phyloP scores from a whole-genome alignment of 2,113 vertebrate genomes.

The Neodon shergylaensis region DNA sequence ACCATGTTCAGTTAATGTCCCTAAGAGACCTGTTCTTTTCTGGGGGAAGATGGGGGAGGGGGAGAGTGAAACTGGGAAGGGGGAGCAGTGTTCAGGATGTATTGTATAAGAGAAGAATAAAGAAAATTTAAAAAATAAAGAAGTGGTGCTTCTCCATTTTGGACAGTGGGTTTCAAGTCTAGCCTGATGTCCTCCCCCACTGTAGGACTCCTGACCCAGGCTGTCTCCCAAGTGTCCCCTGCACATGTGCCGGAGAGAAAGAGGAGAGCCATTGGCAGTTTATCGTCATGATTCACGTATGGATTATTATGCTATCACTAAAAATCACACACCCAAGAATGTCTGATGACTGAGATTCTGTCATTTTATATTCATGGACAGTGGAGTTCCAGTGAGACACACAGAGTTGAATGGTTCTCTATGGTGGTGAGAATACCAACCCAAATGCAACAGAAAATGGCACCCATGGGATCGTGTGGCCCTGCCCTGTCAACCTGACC shows the following conservation, averaged over 20 bases:
- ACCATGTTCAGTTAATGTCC: not conserved
- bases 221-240: not conserved
- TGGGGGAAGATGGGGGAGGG: not conserved
- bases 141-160: not conserved
- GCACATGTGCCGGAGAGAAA: not conserved
- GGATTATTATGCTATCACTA: not conserved
- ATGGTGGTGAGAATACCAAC: not conserved
- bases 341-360: no score
- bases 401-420: not conserved
- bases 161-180: not conserved
- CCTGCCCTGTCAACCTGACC: not conserved
- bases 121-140: not conserved
- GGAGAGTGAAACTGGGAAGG: not conserved
- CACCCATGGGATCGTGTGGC: rapidly evolving
- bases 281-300: not conserved
- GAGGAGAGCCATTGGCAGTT: not conserved
- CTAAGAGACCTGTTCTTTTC: not conserved
- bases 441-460: not conserved
- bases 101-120: not conserved
- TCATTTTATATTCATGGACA: not conserved
- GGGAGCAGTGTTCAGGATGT: not conserved
- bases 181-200: not conserved
- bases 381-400: not conserved
- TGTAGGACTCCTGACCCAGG: not conserved
- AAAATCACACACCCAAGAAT: not conserved